Percentiles rank a stretch among this genome's conserved stretches.
Evolutionary conservation across 2,797 vertebrate genomes (phyloP).

Genomic region (Chromobotia macracanthus): DNA sequence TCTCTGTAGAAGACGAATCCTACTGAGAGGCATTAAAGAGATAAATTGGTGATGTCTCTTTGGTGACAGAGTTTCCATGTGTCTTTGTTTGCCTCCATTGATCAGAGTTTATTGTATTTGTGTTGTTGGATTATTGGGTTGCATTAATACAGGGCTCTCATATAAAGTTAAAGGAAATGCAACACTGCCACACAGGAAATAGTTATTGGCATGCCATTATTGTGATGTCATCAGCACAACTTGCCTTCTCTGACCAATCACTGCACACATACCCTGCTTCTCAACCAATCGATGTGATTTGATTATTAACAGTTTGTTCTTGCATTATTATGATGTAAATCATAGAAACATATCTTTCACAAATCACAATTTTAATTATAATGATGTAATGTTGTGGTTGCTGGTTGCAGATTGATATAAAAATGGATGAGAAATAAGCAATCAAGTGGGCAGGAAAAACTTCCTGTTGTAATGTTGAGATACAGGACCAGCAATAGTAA

Average conservation of each 20-base stretch:
- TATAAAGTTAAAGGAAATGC: slow-evolving; percentile 80
- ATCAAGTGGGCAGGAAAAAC: too few relatives aligned
- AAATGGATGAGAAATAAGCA: too few relatives aligned
- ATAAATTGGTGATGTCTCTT: slow-evolving; percentile 85
- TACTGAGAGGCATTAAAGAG: slow-evolving; percentile 86
- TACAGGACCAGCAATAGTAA: neutral
- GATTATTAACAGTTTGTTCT: slow-evolving; percentile 72
- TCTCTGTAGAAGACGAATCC: slow-evolving; percentile 84
- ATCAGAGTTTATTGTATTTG: slow-evolving; percentile 88
- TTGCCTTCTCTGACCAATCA: slow-evolving; percentile 47
- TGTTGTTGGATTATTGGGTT: slow-evolving; percentile 83
- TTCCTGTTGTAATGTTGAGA: too few relatives aligned
- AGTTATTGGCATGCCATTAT: slow-evolving; percentile 44
- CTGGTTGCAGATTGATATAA: neutral
- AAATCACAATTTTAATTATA: slow-evolving; percentile 16
- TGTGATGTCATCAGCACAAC: slow-evolving; percentile 29
- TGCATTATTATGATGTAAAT: slow-evolving; percentile 58
- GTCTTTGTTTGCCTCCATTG: slow-evolving; percentile 82
- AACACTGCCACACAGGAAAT: slow-evolving; percentile 75
- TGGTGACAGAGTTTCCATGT: slow-evolving; percentile 84
- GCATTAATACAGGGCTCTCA: slow-evolving; percentile 82
- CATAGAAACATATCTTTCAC: slow-evolving; percentile 1
- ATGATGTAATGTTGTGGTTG: neutral
- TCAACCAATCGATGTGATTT: slow-evolving; percentile 72
- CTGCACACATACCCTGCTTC: slow-evolving; percentile 50